These are phyloP conservation scores for Natrix natrix DNA, from an alignment of 2,797 vertebrate genomes.

Conservation along the genomic window DNA sequence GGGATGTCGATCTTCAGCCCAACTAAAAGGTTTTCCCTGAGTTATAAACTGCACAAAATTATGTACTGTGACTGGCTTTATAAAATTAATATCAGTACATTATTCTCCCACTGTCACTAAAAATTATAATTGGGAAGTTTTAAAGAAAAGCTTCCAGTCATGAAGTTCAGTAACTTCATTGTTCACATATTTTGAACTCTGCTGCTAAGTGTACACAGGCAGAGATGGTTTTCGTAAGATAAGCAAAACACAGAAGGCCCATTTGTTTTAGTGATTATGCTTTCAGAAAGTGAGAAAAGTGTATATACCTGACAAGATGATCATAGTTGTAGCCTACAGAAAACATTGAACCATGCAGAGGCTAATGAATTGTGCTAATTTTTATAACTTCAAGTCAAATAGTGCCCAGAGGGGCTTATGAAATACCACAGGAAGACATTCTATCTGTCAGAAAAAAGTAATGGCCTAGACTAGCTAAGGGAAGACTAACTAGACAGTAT, in stretches of 20 bases:
- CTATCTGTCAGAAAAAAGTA: not conserved
- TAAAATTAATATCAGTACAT: slow-evolving; percentile 65
- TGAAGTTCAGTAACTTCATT: slow-evolving; percentile 29
- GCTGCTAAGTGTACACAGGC: slow-evolving; percentile 20
- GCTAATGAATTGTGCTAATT: not conserved
- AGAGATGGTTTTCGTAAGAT: slow-evolving; percentile 10
- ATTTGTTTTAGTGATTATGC: slow-evolving; percentile 6
- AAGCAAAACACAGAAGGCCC: not conserved
- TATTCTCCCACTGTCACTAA: slow-evolving; percentile 61
- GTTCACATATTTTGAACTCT: slow-evolving; percentile 37
- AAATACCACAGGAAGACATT: not conserved
- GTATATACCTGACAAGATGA: slow-evolving; percentile 17
- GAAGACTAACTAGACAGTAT: slow-evolving; percentile 17
- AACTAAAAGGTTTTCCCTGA: slow-evolving; percentile 64
- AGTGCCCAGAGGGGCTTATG: not conserved
- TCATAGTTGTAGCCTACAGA: not conserved
- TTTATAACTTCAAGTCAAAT: slow-evolving; percentile 2
- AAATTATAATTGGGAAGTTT: slow-evolving; percentile 54
- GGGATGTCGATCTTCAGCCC: slow-evolving; percentile 60
- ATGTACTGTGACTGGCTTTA: slow-evolving; percentile 59
- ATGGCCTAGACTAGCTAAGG: slow-evolving; percentile 5
- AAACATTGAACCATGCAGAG: not conserved
- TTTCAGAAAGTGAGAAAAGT: slow-evolving; percentile 12
- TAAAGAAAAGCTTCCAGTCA: slow-evolving; percentile 50
- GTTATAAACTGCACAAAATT: slow-evolving; percentile 67